Conservation (phyloP, 2,113 vertebrate genomes). For the Leucosticte australis region DNA sequence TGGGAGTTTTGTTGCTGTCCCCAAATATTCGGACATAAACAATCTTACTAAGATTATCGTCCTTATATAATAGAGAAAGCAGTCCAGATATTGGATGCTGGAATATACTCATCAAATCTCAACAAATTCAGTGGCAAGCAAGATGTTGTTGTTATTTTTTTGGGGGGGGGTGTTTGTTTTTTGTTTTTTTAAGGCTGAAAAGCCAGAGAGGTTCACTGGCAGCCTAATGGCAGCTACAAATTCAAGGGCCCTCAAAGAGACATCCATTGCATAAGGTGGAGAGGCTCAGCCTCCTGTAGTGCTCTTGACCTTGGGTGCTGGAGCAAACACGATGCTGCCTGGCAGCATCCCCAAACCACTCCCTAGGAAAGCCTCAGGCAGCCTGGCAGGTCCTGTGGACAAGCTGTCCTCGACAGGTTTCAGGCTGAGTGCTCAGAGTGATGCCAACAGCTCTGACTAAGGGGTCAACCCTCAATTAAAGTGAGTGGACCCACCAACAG, state of each 20-base stretch:
- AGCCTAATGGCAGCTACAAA: not conserved
- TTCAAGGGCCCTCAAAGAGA: not conserved
- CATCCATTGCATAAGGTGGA: not conserved
- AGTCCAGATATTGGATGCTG: not conserved
- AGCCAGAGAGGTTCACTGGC: not conserved
- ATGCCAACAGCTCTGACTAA: not conserved
- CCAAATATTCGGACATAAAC: not conserved
- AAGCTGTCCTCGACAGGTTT: not conserved
- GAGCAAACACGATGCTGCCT: not conserved
- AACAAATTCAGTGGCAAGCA: not conserved
- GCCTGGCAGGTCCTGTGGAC: not conserved
- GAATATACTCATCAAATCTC: not conserved
- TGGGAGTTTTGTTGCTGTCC: not conserved
- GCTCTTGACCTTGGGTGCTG: not conserved
- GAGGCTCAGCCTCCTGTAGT: not conserved
- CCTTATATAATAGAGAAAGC: not conserved
- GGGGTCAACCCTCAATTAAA: not conserved
- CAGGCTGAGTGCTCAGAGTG: not conserved
- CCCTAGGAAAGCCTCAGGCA: not conserved
- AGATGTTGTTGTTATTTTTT: not conserved
- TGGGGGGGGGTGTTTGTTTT: no score
- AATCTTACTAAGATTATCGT: not conserved
- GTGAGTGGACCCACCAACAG: not conserved
- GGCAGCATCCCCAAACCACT: not conserved
- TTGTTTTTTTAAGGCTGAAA: not conserved